Percentiles rank a stretch among this genome's conserved stretches.
Evolutionary conservation across 2,888 invertebrate genomes (phyloP).

Genomic region (Zelleria hepariella): DNA sequence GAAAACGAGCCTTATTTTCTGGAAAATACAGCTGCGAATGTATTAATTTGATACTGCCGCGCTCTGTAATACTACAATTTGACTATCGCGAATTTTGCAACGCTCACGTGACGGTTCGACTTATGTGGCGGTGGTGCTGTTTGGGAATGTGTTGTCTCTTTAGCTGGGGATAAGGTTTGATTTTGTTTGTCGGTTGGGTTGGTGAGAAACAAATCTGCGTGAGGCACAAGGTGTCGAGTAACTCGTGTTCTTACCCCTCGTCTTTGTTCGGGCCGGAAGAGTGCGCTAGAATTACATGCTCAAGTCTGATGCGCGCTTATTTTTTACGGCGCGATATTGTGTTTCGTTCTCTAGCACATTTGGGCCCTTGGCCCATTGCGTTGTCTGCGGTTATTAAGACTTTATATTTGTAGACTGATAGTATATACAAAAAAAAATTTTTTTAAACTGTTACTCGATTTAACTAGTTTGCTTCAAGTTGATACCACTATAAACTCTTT

Average conservation of each 20-base stretch:
- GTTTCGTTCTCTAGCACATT: slow-evolving; percentile 51
- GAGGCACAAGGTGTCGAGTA: slow-evolving; percentile 70
- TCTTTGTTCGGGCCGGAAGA: slow-evolving; percentile 71
- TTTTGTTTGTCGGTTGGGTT: slow-evolving; percentile 35
- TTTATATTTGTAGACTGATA: no score
- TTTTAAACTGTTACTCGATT: no score
- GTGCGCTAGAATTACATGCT: slow-evolving; percentile 73
- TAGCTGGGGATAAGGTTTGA: slow-evolving; percentile 27
- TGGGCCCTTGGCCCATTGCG: slow-evolving; percentile 68
- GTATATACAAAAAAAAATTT: no score
- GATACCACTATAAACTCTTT: no score
- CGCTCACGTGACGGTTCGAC: slow-evolving; percentile 46
- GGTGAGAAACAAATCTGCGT: slow-evolving; percentile 71
- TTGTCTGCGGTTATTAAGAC: no score
- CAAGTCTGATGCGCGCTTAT: slow-evolving; percentile 71
- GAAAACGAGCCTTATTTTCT: slow-evolving; percentile 58
- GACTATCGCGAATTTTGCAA: slow-evolving; percentile 71
- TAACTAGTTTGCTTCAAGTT: no score
- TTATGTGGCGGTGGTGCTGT: slow-evolving; percentile 21
- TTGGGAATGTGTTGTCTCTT: not conserved
- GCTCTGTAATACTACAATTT: slow-evolving; percentile 70
- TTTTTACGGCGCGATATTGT: slow-evolving; percentile 70
- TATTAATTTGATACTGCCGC: slow-evolving; percentile 62
- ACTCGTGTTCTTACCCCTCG: slow-evolving; percentile 72
- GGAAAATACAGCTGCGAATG: slow-evolving; percentile 62